A percentile compares a stretch with the other conserved stretches of the same genome.
These are phyloP conservation scores for Phlogophora meticulosa DNA, from an alignment of 2,888 invertebrate genomes.

Conservation along the genomic window DNA sequence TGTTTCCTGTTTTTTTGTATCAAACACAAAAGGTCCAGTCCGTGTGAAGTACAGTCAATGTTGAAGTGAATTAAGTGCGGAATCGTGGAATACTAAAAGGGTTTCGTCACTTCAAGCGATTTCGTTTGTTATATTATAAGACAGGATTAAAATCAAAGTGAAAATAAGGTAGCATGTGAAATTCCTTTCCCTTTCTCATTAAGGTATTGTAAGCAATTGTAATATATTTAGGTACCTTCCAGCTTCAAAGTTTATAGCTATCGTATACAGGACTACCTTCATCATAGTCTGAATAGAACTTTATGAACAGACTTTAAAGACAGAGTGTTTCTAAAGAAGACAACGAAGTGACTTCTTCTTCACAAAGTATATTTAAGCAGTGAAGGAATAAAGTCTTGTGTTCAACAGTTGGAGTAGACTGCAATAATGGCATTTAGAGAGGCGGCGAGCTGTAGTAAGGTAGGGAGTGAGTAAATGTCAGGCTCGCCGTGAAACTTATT, in stretches of 20 bases:
- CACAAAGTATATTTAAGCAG: conserved; percentile 55
- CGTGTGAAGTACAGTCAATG: conserved; percentile 40
- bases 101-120: conserved; percentile 28
- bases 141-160: conserved; percentile 36
- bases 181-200: neutral
- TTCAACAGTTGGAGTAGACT: conserved; percentile 71
- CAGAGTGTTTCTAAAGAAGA: conserved; percentile 37
- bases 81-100: conserved; percentile 45
- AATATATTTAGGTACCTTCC: neutral
- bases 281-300: conserved; percentile 4
- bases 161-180: conserved; percentile 7
- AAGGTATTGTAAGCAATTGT: neutral
- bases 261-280: neutral
- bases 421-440: conserved; percentile 80
- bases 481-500: conserved; percentile 82
- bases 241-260: neutral
- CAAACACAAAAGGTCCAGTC: conserved; percentile 68
- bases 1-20: conserved; percentile 71
- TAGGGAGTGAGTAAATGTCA: conserved; percentile 75
- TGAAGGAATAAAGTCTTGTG: conserved; percentile 47
- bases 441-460: conserved; percentile 66
- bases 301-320: conserved; percentile 23
- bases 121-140: conserved; percentile 18
- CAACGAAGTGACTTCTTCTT: conserved; percentile 52
- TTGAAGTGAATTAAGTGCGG: conserved; percentile 45